These are phyloP conservation scores for Ypsolopha sequella DNA, from an alignment of 2,888 invertebrate species.

Conservation along the genomic window DNA sequence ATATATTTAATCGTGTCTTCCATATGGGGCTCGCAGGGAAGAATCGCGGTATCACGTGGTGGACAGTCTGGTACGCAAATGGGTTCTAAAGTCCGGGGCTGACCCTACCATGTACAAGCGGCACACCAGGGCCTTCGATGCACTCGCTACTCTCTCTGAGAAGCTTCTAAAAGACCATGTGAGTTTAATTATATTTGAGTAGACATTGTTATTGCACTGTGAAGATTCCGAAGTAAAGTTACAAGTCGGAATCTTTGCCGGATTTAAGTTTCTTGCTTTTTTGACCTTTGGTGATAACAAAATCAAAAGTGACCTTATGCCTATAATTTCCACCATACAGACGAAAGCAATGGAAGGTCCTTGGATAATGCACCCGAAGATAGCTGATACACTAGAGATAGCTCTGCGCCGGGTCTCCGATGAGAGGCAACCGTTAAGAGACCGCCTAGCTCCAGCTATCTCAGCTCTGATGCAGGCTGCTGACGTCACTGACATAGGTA, in stretches of 20 bases:
- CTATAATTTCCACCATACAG: slow-evolving; percentile 15
- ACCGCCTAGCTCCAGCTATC: slow-evolving; percentile 40
- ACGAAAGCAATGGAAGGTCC: slow-evolving; percentile 39
- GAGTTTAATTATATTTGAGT: slow-evolving; percentile 11
- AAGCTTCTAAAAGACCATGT: slow-evolving; percentile 46
- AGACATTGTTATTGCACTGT: background rate
- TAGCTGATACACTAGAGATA: slow-evolving; percentile 26
- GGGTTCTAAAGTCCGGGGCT: slow-evolving; percentile 45
- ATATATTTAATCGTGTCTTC: background rate
- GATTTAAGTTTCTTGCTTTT: background rate
- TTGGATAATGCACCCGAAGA: slow-evolving; percentile 18
- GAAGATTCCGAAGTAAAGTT: background rate
- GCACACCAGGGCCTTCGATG: slow-evolving; percentile 50
- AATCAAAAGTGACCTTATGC: background rate
- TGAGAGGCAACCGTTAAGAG: slow-evolving; percentile 20
- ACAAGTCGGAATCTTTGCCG: background rate
- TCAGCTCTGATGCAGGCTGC: slow-evolving; percentile 44
- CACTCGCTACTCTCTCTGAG: slow-evolving; percentile 44
- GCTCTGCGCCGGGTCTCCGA: slow-evolving; percentile 36
- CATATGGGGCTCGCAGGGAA: slow-evolving; percentile 18
- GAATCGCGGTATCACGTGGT: slow-evolving; percentile 48
- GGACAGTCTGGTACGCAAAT: slow-evolving; percentile 39
- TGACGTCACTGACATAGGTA: slow-evolving; percentile 26
- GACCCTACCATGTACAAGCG: slow-evolving; percentile 52
- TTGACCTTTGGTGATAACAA: no score